Percentiles rank a stretch among this genome's conserved stretches.
Evolutionary conservation across 2,113 vertebrate genomes (phyloP).

Genomic region (Proteles cristata): DNA sequence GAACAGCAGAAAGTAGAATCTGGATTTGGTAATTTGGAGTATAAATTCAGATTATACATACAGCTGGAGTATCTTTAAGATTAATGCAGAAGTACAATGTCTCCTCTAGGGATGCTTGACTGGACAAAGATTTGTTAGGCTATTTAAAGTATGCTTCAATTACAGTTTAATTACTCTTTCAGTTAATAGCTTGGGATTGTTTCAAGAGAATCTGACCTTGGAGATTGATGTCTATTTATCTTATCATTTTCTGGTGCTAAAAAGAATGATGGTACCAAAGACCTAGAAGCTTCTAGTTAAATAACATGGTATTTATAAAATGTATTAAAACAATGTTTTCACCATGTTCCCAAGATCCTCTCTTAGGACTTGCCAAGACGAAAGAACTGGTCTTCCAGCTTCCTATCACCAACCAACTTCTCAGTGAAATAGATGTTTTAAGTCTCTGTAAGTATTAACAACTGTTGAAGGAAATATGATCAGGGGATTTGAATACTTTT

Average conservation of each 20-base stretch:
- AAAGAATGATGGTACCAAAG: constrained; percentile 7
- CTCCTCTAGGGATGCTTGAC: constrained; percentile 52
- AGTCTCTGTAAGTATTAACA: not conserved
- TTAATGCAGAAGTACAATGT: not conserved
- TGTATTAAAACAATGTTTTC: not conserved
- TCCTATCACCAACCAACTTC: not conserved
- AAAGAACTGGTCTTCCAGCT: not conserved
- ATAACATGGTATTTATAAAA: constrained; percentile 10
- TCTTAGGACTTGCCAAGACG: not conserved
- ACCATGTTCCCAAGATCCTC: not conserved
- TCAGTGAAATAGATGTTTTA: constrained; percentile 21
- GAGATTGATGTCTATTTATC: constrained; percentile 56
- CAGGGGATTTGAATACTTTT: not conserved
- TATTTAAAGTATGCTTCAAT: constrained; percentile 52
- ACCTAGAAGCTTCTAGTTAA: constrained; percentile 38
- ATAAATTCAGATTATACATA: constrained; percentile 47
- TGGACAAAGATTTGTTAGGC: constrained; percentile 55
- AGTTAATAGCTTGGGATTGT: constrained; percentile 50
- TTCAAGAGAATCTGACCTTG: constrained; percentile 63
- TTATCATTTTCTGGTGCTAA: constrained; percentile 29
- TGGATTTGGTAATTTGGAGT: constrained; percentile 55
- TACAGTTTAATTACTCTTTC: constrained; percentile 48
- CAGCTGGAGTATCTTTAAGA: constrained; percentile 45
- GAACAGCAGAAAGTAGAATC: constrained; percentile 17
- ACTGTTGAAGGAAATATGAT: not conserved